phyloP scores from a whole-genome alignment of 2,113 vertebrate species.

The pig (Sus scrofa) region DNA sequence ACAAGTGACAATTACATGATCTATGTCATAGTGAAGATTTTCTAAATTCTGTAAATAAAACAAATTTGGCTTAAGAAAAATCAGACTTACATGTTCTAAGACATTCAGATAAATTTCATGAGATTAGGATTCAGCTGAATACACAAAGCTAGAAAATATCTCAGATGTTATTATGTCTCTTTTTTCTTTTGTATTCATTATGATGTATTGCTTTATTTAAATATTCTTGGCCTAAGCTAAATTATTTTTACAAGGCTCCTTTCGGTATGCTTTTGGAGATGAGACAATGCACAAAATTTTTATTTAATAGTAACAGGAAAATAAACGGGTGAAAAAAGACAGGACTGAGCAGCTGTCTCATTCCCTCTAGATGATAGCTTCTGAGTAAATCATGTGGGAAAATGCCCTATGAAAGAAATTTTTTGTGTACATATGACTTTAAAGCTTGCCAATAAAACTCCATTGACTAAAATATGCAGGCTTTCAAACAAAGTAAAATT shows the following conservation, averaged over 20 bases:
- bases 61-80: conserved; percentile 42
- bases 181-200: conserved; percentile 1
- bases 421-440: background rate
- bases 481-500: conserved; percentile 7
- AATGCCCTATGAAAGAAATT: background rate
- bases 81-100: background rate
- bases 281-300: background rate
- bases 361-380: background rate
- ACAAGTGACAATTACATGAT: conserved; percentile 29
- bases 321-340: conserved; percentile 23
- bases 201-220: background rate
- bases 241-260: background rate
- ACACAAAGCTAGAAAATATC: conserved; percentile 14
- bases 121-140: conserved; percentile 31
- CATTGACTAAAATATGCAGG: background rate
- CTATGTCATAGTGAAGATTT: conserved; percentile 5
- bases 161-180: background rate
- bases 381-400: conserved; percentile 52
- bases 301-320: conserved; percentile 46
- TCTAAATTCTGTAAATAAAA: background rate
- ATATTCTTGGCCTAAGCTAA: background rate
- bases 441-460: background rate
- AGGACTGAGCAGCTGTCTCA: background rate
- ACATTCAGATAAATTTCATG: background rate
- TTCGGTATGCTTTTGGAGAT: background rate